Evolutionary conservation across 1,140 invertebrate species (phyloP), one percentile per base, ranked within the genome.

Genomic region (Coelopa frigida): DNA sequence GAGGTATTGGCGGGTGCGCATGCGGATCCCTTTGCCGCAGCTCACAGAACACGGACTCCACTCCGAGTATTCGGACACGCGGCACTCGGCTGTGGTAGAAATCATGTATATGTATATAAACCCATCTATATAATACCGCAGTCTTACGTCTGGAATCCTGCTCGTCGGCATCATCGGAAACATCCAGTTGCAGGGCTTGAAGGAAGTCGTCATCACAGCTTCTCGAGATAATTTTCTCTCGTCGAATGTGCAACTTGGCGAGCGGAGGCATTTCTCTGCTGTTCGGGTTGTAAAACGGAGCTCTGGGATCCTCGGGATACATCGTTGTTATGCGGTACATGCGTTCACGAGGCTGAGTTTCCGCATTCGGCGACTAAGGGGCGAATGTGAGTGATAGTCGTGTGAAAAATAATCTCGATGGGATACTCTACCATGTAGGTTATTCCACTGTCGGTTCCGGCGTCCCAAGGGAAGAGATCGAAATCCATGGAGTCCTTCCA

Each of bases 391-490:
- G n/a, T n/a, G 8, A 21, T 5, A 22, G 21, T 18, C 32, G 11
- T 4, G 24, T 8, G 23, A n/a, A 18, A 14, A 24, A 45, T 41
- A 38, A 24, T 29, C n/a, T 39, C 32, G 26, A 46, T 18, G n/a
- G 17, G 3, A 24, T 5, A n/a, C 1, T 2, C 67, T 69, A 88
- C 87, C 81, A 93, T 87, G 63, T 97, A 98, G 6, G 83, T 82
- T n/a, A 91, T 79, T 5, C 94, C 94, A 61, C 82, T 87, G 62
- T 96, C 92, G 1, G 91, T 95, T 10, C 94, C 94, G 20, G 92
- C 91, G 72, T 98, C 94, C 79, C 87, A 96, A 2, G 93, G 93
- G 68, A 84, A 93, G 6, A 98, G 70, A 72, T 95, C 88, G 42
- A 97, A 78, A 1, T 77, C 78, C 57, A 85, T 74, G 26, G 82